Base-by-base conservation (phyloP, 2,113 vertebrate genomes). In the Micronycteris hirsuta region DNA sequence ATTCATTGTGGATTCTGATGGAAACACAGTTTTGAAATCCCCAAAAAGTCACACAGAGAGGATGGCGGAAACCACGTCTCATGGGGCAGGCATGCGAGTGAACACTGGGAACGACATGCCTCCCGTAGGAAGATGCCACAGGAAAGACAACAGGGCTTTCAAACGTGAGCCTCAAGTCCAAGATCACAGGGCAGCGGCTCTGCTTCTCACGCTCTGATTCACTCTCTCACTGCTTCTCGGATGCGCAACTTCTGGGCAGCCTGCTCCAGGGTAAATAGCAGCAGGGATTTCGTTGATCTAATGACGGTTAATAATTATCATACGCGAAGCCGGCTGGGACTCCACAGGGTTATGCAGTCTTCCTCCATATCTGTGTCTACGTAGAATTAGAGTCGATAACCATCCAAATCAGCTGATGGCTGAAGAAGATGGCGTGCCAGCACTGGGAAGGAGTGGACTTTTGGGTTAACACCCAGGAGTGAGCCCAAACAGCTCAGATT, bases 81-180 rank as follows among this genome's bases (percentile, higher is more conserved):
- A 1, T 2, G 15, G 77, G 16, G 4, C 22, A 20, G 3, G 4
- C n/a, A 5, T 15, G 28, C 0, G 2, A 3, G 5, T 7, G 12
- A 43, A 61, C 26, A 9, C 0, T 4, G 8, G 31, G 52, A 45
- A 38, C 15, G 43, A 1, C 36, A 0, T 1, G 4, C 20, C 36
- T 54, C 17, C 4, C 14, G 2, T 33, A 33, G 12, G 19, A 54
- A 83, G 73, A 36, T 14, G 10, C 43, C 61, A 16, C 26, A 20
- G 73, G 52, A 20, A 28, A 71, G 73, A 61, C n/a, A 80, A 3
- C 4, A 9, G 31, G 7, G 17, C 43, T 88, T 81, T 80, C 33
- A 36, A 31, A 24, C 6, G 10, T 2, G 61, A 5, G 10, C 71
- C 80, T 68, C 38, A 5, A 22, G 12, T 0, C 28, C 17, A 13